Conservation (phyloP, 2,113 vertebrate species). For the Stegastes partitus region DNA sequence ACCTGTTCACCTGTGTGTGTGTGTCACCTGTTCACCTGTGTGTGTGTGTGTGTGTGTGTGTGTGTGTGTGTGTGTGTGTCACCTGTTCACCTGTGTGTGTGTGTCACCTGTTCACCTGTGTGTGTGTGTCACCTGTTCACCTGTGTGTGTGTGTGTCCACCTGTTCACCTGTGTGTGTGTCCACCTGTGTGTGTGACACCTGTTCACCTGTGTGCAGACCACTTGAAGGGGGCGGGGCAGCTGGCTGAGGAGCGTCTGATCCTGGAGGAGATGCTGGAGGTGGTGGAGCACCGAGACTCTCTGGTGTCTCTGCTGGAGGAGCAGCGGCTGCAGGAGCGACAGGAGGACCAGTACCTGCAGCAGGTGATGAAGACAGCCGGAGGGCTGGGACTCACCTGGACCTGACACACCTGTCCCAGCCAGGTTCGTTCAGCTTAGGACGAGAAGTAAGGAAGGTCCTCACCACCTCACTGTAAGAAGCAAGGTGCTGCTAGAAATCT, state of each 20-base stretch:
- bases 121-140: neutral
- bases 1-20: neutral
- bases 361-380: slow-evolving; percentile 90
- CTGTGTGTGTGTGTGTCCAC: neutral
- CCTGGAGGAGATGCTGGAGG: slow-evolving; percentile 96
- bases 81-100: too few species aligned
- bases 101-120: neutral
- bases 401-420: neutral
- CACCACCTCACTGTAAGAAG: too few species aligned
- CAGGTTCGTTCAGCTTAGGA: too few species aligned
- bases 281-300: slow-evolving; percentile 94
- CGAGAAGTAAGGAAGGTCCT: too few species aligned
- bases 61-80: too few species aligned
- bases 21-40: neutral
- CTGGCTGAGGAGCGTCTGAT: slow-evolving; percentile 92
- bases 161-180: neutral
- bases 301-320: slow-evolving; percentile 94
- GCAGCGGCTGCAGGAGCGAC: slow-evolving; percentile 89
- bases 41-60: too few species aligned
- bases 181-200: neutral
- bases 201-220: slow-evolving; percentile 81
- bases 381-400: slow-evolving; percentile 80
- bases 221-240: slow-evolving; percentile 91
- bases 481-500: too few species aligned
- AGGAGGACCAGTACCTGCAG: slow-evolving; percentile 93